phyloP scores from a whole-genome alignment of 2,113 vertebrate genomes.

The Urocynchramus pylzowi region DNA sequence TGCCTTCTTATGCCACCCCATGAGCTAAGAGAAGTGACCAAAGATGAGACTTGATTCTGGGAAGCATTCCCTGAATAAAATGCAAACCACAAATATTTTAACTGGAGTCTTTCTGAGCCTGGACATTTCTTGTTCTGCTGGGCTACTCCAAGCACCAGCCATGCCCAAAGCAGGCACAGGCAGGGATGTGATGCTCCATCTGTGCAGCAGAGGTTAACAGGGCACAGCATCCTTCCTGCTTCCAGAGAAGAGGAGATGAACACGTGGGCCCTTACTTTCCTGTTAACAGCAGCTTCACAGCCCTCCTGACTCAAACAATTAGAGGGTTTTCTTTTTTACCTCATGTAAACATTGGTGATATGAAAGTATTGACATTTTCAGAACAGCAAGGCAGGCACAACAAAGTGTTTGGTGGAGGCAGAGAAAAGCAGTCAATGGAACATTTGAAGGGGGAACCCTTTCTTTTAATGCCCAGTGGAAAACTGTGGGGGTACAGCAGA shows the following conservation, averaged over 20 bases:
- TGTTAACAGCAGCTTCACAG: neutral
- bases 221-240: neutral
- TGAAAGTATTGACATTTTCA: conserved; percentile 33
- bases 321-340: neutral
- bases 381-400: neutral
- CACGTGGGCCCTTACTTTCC: neutral
- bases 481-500: neutral
- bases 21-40: neutral
- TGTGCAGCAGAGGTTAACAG: neutral
- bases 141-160: neutral
- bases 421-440: neutral
- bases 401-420: neutral
- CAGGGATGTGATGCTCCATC: neutral
- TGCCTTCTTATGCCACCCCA: neutral
- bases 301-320: neutral
- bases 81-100: neutral
- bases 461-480: neutral
- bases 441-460: neutral
- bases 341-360: neutral
- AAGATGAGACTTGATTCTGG: neutral
- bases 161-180: accelerated
- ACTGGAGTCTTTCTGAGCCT: neutral
- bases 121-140: neutral
- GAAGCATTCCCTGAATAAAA: neutral
- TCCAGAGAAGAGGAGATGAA: neutral